A percentile compares a stretch with the other conserved stretches of the same genome.
phyloP scores from a whole-genome alignment of 2,797 vertebrate genomes.

The Rhinogobio ventralis region DNA sequence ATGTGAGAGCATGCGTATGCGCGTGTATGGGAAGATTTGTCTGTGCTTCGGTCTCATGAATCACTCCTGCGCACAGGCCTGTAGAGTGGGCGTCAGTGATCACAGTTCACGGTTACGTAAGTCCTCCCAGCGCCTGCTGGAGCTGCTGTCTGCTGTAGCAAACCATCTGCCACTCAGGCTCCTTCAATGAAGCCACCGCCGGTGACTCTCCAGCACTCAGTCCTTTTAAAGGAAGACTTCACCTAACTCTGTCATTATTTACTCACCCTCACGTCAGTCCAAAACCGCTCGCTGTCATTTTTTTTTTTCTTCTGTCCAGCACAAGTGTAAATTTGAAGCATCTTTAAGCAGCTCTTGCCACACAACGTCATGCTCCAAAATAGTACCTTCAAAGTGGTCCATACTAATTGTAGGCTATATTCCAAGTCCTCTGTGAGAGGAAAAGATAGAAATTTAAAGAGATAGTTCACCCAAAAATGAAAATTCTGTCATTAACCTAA shows the following conservation, averaged over 20 bases:
- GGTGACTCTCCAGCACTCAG: constrained; percentile 5
- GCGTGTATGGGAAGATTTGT: constrained; percentile 38
- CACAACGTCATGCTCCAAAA: background rate
- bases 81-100: constrained; percentile 75
- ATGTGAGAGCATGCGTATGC: constrained; percentile 8
- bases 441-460: background rate
- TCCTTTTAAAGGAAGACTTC: background rate
- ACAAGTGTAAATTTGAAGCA: background rate
- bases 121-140: constrained; percentile 69
- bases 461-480: background rate
- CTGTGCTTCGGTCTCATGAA: constrained; percentile 63
- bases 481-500: background rate
- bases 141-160: constrained; percentile 76
- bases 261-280: background rate
- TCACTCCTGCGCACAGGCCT: constrained; percentile 71
- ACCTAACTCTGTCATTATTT: constrained; percentile 18
- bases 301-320: background rate
- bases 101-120: constrained; percentile 72
- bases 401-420: background rate
- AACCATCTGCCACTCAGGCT: constrained; percentile 77
- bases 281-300: background rate
- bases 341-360: background rate
- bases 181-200: constrained; percentile 60
- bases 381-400: background rate
- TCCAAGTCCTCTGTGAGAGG: background rate